A percentile compares a stretch with the other conserved stretches of the same genome.
Conservation (phyloP, 37 sponge, comb jelly and placozoan species). For the Oscarella lobularis region DNA sequence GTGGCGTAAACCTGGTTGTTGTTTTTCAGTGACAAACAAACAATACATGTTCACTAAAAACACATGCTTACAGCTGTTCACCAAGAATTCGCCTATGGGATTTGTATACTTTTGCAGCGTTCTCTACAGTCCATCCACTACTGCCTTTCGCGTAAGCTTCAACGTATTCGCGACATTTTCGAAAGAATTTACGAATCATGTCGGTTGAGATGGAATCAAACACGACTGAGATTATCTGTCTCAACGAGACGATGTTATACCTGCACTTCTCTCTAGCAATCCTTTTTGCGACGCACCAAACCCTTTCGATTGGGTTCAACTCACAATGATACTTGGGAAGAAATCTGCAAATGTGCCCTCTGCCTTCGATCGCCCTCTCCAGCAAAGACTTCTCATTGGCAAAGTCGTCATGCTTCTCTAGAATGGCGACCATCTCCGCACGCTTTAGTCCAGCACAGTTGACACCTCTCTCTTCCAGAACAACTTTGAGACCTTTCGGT, state of each 20-base stretch:
- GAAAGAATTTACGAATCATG: slow-evolving; percentile 22
- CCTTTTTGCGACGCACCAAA: slow-evolving; percentile 26
- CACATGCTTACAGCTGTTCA: too few species aligned
- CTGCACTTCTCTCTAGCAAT: slow-evolving; percentile 20
- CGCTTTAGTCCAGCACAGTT: slow-evolving; percentile 23
- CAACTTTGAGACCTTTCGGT: slow-evolving; percentile 20
- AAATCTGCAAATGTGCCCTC: slow-evolving; percentile 25
- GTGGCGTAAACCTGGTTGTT: too few species aligned
- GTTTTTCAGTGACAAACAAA: too few species aligned
- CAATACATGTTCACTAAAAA: too few species aligned
- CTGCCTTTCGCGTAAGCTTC: slow-evolving; percentile 18
- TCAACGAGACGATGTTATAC: slow-evolving; percentile 19
- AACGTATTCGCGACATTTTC: slow-evolving; percentile 18
- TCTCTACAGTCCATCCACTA: background rate
- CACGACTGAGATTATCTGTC: slow-evolving; percentile 23
- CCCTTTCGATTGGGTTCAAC: slow-evolving; percentile 30
- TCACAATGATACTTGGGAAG: slow-evolving; percentile 40
- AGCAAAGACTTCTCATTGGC: slow-evolving; percentile 7
- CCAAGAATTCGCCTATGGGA: background rate
- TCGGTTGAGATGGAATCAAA: slow-evolving; percentile 14
- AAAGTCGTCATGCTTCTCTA: slow-evolving; percentile 24
- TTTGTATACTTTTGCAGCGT: background rate
- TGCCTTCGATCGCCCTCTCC: slow-evolving; percentile 5
- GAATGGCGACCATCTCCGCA: slow-evolving; percentile 18
- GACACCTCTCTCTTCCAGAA: slow-evolving; percentile 44